Conservation (phyloP, 2,888 invertebrate genomes). For the Aplocera efformata region DNA sequence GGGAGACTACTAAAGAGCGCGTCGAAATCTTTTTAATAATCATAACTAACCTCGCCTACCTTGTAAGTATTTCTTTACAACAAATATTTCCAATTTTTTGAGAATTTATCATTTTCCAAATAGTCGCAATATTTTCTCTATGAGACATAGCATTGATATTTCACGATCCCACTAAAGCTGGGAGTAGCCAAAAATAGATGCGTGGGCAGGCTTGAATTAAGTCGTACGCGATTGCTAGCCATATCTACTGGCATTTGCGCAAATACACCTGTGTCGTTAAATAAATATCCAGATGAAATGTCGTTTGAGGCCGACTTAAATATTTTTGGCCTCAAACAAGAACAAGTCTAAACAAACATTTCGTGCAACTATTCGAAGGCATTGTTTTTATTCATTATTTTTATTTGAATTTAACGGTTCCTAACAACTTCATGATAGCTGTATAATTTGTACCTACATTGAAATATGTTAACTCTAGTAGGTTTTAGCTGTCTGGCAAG, state of each 20-base stretch:
- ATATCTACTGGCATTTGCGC: slow-evolving; percentile 31
- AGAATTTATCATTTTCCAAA: no score
- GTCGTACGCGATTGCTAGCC: slow-evolving; percentile 33
- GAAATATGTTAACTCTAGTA: neutral
- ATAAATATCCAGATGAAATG: slow-evolving; percentile 15
- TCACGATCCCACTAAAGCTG: slow-evolving; percentile 15
- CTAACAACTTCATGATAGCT: no score
- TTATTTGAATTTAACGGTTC: no score
- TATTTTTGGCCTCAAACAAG: slow-evolving; percentile 7
- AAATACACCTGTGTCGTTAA: slow-evolving; percentile 26
- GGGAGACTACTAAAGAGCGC: no score
- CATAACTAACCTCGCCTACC: slow-evolving; percentile 12
- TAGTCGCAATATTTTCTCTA: no score
- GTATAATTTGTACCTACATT: neutral
- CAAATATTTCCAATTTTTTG: no score
- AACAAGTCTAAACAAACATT: slow-evolving; percentile 3
- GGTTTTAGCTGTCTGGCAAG: neutral
- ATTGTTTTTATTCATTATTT: neutral
- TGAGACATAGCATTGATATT: slow-evolving; percentile 2
- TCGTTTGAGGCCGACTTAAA: slow-evolving; percentile 8
- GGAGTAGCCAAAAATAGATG: slow-evolving; percentile 34
- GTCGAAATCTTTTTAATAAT: slow-evolving; percentile 18
- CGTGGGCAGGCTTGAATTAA: slow-evolving; percentile 41
- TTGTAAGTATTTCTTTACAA: neutral
- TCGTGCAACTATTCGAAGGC: neutral